Evolutionary conservation across 2,113 vertebrate species (phyloP).

Genomic region (Eretmochelys imbricata): DNA sequence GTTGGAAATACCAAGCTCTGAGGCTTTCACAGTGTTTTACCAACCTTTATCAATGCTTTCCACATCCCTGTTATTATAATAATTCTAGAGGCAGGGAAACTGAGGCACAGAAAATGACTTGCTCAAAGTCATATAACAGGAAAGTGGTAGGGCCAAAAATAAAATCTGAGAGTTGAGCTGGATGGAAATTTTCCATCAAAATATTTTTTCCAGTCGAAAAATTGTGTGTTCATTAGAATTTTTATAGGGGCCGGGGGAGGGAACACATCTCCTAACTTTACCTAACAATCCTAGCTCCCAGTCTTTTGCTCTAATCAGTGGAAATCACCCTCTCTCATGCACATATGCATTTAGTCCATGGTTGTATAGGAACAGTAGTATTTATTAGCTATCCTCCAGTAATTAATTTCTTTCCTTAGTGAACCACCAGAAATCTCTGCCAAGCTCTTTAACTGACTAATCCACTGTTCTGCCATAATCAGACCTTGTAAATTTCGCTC

Average conservation of each 20-base stretch:
- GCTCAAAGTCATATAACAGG: not conserved
- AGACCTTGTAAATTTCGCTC: not conserved
- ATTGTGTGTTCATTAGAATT: not conserved
- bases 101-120: not conserved
- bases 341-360: not conserved
- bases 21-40: not conserved
- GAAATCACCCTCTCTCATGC: not conserved
- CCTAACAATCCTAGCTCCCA: not conserved
- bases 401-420: not conserved
- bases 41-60: not conserved
- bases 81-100: not conserved
- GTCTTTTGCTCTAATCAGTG: not conserved
- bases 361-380: not conserved
- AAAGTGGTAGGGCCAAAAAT: not conserved
- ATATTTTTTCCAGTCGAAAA: not conserved
- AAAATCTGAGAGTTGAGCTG: not conserved
- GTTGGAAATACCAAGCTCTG: not conserved
- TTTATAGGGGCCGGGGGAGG: not conserved
- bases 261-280: not conserved
- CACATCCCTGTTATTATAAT: not conserved
- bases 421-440: not conserved
- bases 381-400: not conserved
- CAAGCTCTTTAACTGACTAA: not conserved
- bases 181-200: not conserved
- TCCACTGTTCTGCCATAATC: not conserved